Percentiles rank a stretch among this genome's conserved stretches.
Conservation (phyloP, 2,888 invertebrate genomes). For the Nemotelus nigrinus region DNA sequence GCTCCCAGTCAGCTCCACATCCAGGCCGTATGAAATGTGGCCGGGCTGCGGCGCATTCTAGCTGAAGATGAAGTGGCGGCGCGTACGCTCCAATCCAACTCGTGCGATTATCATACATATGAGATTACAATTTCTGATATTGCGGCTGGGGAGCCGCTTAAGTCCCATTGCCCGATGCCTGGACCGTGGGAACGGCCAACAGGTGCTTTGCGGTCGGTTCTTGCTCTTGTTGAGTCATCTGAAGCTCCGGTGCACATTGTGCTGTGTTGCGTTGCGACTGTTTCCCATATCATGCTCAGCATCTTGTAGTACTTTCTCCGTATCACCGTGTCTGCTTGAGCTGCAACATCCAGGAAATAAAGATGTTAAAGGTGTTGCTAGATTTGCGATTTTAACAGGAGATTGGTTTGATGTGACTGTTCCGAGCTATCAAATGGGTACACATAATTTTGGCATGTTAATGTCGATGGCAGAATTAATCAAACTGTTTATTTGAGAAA, state of each 20-base stretch:
- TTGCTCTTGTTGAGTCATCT: conserved; percentile 35
- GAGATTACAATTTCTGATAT: conserved; percentile 24
- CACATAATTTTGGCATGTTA: too few relatives aligned
- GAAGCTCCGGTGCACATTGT: conserved; percentile 9
- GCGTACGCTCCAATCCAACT: conserved; percentile 55
- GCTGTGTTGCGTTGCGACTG: background rate
- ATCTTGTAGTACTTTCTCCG: too few relatives aligned
- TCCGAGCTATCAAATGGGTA: too few relatives aligned
- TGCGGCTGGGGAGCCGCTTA: conserved; percentile 14
- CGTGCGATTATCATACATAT: conserved; percentile 52
- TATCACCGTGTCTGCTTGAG: too few relatives aligned
- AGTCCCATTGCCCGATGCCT: conserved; percentile 35
- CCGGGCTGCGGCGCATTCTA: background rate
- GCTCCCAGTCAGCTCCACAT: background rate
- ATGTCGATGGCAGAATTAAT: too few relatives aligned
- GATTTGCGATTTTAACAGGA: too few relatives aligned
- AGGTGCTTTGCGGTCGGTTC: conserved; percentile 43
- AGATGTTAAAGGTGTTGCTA: too few relatives aligned
- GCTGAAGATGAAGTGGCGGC: conserved; percentile 12
- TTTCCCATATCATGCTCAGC: conserved; percentile 9
- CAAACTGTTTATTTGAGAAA: too few relatives aligned
- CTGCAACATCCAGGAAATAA: too few relatives aligned
- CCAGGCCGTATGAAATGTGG: background rate
- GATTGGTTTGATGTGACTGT: too few relatives aligned
- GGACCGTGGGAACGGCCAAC: conserved; percentile 44